These are phyloP conservation scores for Megamerina dolium DNA, from an alignment of 2,888 invertebrate species.

Conservation along the genomic window DNA sequence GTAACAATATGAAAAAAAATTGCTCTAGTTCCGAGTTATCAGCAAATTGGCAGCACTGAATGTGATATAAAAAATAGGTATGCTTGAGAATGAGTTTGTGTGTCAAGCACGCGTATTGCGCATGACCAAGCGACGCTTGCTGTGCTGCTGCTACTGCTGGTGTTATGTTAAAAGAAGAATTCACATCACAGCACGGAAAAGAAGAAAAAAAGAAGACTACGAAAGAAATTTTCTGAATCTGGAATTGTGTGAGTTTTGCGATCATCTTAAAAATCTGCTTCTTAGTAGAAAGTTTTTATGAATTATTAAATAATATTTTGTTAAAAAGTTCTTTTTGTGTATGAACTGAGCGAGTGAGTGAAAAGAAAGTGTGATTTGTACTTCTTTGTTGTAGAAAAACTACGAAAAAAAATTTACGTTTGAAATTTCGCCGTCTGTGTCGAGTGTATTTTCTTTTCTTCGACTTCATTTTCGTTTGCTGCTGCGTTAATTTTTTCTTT, in stretches of 20 bases:
- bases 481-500: too few species aligned
- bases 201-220: not conserved
- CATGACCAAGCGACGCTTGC: constrained; percentile 6
- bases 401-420: constrained; percentile 6
- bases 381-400: too few species aligned
- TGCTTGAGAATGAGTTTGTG: too few species aligned
- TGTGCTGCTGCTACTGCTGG: constrained; percentile 5
- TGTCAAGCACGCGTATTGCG: too few species aligned
- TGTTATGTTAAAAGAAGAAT: constrained; percentile 12
- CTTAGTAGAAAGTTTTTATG: constrained; percentile 3
- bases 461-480: too few species aligned
- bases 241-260: constrained; percentile 23
- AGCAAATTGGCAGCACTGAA: too few species aligned
- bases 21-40: too few species aligned
- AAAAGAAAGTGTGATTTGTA: constrained; percentile 2
- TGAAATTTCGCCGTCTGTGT: constrained; percentile 4
- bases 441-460: too few species aligned
- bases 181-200: constrained; percentile 1
- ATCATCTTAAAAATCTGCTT: too few species aligned
- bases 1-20: too few species aligned
- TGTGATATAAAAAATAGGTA: too few species aligned
- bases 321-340: constrained; percentile 9
- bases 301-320: constrained; percentile 10
- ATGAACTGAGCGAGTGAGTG: constrained; percentile 9
- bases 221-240: constrained; percentile 20